These are phyloP conservation scores for Heterodera filipjevi DNA, from an alignment of 2,888 invertebrate species.

Conservation along the genomic window DNA sequence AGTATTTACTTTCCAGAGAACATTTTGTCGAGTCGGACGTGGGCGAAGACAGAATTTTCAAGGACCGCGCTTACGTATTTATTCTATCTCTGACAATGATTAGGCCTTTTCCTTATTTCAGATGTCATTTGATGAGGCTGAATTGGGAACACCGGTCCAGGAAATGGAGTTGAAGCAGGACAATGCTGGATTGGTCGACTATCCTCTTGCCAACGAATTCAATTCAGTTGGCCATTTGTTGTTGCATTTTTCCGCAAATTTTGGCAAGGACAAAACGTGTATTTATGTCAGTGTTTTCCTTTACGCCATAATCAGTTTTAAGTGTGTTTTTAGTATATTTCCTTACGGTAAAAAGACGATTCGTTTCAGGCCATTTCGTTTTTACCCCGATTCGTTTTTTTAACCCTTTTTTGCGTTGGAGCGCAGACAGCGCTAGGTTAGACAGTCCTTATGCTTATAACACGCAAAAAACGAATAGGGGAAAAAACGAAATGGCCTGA, in stretches of 20 bases:
- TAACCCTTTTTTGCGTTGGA: too few relatives aligned
- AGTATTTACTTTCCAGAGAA: constrained; percentile 43
- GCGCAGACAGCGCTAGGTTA: too few relatives aligned
- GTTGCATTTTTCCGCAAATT: constrained; percentile 86
- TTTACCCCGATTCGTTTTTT: too few relatives aligned
- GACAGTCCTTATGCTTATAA: too few relatives aligned
- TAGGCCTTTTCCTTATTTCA: constrained; percentile 68
- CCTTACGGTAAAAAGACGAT: too few relatives aligned
- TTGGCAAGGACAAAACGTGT: constrained; percentile 79
- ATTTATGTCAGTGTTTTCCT: constrained; percentile 67
- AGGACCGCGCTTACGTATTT: constrained; percentile 58
- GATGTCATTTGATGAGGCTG: constrained; percentile 91
- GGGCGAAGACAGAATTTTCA: constrained; percentile 88
- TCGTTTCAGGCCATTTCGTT: too few relatives aligned
- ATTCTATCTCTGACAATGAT: background rate
- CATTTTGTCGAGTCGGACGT: constrained; percentile 84
- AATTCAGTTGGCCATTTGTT: constrained; percentile 76
- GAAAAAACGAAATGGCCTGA: too few relatives aligned
- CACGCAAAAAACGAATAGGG: too few relatives aligned
- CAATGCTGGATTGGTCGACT: constrained; percentile 53
- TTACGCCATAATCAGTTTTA: background rate
- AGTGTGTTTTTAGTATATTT: constrained; percentile 72
- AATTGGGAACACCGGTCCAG: constrained; percentile 67
- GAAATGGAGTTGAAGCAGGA: constrained; percentile 61
- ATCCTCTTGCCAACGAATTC: constrained; percentile 78